Percentiles rank a stretch among this genome's conserved stretches.
Conservation (phyloP, 2,888 invertebrate genomes). For the Folsomia manolachei region DNA sequence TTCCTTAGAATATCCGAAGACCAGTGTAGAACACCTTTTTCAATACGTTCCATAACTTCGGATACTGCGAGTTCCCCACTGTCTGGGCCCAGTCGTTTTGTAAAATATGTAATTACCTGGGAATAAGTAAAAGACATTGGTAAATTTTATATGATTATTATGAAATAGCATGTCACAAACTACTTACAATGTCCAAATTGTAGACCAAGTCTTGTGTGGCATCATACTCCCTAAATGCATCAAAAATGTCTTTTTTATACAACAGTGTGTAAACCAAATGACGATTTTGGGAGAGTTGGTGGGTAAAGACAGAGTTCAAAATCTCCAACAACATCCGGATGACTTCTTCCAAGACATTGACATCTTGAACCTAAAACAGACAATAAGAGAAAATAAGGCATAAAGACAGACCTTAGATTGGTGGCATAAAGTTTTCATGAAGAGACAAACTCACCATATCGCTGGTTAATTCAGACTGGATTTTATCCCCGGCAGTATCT, state of each 20-base stretch:
- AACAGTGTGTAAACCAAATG: conserved; percentile 93
- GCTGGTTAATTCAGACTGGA: conserved; percentile 41
- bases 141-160: neutral
- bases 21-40: conserved; percentile 89
- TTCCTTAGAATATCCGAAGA: conserved; percentile 92
- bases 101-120: conserved; percentile 69
- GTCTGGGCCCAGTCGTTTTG: conserved; percentile 62
- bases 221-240: conserved; percentile 78
- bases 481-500: conserved; percentile 12
- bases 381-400: conserved; percentile 16
- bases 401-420: no score
- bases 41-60: conserved; percentile 83
- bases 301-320: conserved; percentile 87
- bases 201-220: conserved; percentile 90
- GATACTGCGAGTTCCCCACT: conserved; percentile 73
- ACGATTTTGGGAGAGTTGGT: conserved; percentile 81
- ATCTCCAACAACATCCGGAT: conserved; percentile 95
- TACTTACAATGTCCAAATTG: conserved; percentile 84
- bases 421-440: no score
- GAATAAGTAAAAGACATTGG: conserved; percentile 24
- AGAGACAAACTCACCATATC: no score
- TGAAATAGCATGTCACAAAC: neutral
- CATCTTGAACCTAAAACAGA: conserved; percentile 71
- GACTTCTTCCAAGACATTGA: conserved; percentile 91
- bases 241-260: conserved; percentile 87